These are phyloP conservation scores for Drosophila saltans DNA, from an alignment of 1,140 invertebrate genomes.

Conservation along the genomic window DNA sequence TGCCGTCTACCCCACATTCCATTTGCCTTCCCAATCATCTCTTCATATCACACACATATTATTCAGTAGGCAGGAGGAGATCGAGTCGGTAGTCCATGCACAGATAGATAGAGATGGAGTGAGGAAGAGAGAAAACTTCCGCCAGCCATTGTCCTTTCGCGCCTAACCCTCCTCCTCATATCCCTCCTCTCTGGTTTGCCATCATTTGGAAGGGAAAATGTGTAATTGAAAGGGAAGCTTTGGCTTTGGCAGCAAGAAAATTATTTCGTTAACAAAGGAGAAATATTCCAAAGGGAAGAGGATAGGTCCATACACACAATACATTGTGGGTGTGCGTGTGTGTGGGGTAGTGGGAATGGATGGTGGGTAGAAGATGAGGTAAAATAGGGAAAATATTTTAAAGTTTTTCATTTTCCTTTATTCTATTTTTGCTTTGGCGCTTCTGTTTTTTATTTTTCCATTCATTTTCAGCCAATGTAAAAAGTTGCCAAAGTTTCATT, in stretches of 20 bases:
- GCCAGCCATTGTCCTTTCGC: conserved; percentile 73
- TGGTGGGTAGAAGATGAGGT: conserved; percentile 1
- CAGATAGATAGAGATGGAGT: conserved; percentile 12
- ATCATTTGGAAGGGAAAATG: conserved; percentile 61
- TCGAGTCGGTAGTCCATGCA: conserved; percentile 32
- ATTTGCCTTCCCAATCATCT: conserved; percentile 10
- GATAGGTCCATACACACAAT: conserved; percentile 29
- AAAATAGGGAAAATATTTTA: conserved; percentile 64
- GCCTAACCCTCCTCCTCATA: conserved; percentile 26
- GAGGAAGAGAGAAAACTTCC: conserved; percentile 32
- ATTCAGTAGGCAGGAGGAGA: conserved; percentile 57
- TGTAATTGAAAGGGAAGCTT: conserved; percentile 83
- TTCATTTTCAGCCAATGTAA: conserved; percentile 35
- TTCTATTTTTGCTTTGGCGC: conserved; percentile 16
- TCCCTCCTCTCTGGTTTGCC: conserved; percentile 10
- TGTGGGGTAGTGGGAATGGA: not conserved
- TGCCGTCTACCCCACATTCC: conserved; percentile 5
- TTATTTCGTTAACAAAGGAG: conserved; percentile 82
- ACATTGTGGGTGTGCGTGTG: conserved; percentile 6
- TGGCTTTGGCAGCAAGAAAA: conserved; percentile 77
- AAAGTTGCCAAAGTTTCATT: conserved; percentile 79
- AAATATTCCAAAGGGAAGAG: conserved; percentile 40
- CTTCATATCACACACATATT: conserved; percentile 54
- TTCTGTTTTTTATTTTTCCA: conserved; percentile 19
- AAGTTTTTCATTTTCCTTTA: conserved; percentile 57